Percentiles rank a stretch among this genome's conserved stretches.
Evolutionary conservation across 1,140 invertebrate species (phyloP).

Genomic region (Drosophila burlai): DNA sequence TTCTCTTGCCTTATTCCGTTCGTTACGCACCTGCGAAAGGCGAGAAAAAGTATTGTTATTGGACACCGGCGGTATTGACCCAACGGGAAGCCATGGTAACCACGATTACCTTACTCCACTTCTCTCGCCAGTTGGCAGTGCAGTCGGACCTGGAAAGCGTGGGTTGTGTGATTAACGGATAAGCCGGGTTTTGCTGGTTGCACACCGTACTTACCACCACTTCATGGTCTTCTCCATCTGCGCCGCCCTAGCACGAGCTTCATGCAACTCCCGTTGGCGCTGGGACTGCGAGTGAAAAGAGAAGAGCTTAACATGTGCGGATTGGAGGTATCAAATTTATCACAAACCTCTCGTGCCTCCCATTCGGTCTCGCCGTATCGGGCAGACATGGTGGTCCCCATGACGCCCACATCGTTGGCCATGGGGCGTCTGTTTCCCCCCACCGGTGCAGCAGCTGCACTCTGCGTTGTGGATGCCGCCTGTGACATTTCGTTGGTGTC

Average conservation of each 20-base stretch:
- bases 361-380: conserved; percentile 88
- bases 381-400: conserved; percentile 56
- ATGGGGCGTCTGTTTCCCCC: conserved; percentile 45
- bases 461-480: conserved; percentile 61
- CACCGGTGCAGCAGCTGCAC: conserved; percentile 51
- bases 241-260: conserved; percentile 94
- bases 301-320: not conserved
- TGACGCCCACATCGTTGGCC: conserved; percentile 55
- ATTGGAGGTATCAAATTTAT: not conserved
- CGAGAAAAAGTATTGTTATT: conserved; percentile 30
- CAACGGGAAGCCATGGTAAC: conserved; percentile 63
- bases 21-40: conserved; percentile 89
- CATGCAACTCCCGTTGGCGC: conserved; percentile 93
- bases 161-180: conserved; percentile 16
- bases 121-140: conserved; percentile 91
- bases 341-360: conserved; percentile 89
- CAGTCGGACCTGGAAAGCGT: conserved; percentile 88
- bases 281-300: conserved; percentile 86
- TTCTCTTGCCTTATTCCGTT: conserved; percentile 94
- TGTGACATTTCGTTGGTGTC: conserved; percentile 61
- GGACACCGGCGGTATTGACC: conserved; percentile 56
- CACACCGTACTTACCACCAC: conserved; percentile 90
- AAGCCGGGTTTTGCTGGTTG: too few species aligned
- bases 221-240: conserved; percentile 99
- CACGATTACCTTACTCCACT: conserved; percentile 94